Conservation (phyloP, 1,140 invertebrate genomes). For the Listronotus bonariensis region DNA sequence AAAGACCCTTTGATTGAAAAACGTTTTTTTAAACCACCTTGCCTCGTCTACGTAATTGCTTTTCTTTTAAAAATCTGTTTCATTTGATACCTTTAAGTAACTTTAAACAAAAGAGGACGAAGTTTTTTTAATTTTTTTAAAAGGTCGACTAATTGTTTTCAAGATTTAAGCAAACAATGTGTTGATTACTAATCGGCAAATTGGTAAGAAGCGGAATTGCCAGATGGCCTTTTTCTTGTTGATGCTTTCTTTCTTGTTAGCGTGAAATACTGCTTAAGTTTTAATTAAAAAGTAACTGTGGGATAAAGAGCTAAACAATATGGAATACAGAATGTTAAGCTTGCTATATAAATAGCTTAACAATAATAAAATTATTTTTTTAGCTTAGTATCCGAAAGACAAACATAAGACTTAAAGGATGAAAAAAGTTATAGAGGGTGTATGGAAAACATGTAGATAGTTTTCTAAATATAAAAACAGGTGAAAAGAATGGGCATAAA, state of each 20-base stretch:
- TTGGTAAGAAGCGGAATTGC: slow-evolving; percentile 11
- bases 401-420: too few relatives aligned
- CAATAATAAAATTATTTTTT: too few relatives aligned
- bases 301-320: background rate
- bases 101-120: slow-evolving; percentile 35
- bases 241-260: background rate
- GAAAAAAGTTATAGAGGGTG: too few relatives aligned
- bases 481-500: too few relatives aligned
- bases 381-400: too few relatives aligned
- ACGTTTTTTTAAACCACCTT: slow-evolving; percentile 45
- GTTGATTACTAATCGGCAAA: slow-evolving; percentile 41
- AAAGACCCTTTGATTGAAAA: slow-evolving; percentile 52
- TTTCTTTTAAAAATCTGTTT: slow-evolving; percentile 40
- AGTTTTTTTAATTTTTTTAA: slow-evolving; percentile 37
- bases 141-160: slow-evolving; percentile 36
- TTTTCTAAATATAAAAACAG: too few relatives aligned
- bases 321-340: background rate
- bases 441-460: too few relatives aligned
- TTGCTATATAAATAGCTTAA: too few relatives aligned
- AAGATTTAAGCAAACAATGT: slow-evolving; percentile 38
- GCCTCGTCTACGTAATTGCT: slow-evolving; percentile 46
- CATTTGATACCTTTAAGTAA: slow-evolving; percentile 46
- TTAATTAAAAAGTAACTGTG: slow-evolving; percentile 4
- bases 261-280: background rate
- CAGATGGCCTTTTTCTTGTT: background rate